These are phyloP conservation scores for Dicerorhinus sumatrensis DNA, from an alignment of 2,113 vertebrate genomes.

Conservation along the genomic window DNA sequence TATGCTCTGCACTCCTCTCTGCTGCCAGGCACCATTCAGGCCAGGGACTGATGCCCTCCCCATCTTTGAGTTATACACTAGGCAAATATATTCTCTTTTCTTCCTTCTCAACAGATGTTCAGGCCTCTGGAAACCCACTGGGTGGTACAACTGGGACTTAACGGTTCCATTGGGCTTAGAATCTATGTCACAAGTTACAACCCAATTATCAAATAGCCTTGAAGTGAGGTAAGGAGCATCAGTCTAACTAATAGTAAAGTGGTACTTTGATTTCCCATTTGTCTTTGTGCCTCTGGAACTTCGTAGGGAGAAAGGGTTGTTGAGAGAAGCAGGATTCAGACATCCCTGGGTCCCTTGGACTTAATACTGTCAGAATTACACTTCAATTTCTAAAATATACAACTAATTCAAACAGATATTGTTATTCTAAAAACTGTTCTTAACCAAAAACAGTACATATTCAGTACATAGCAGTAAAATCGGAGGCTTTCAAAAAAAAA, in stretches of 20 bases:
- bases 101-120: not conserved
- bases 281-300: not conserved
- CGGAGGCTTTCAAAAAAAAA: not conserved
- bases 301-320: not conserved
- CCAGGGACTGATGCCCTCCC: not conserved
- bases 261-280: not conserved
- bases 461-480: not conserved
- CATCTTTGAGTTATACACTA: not conserved
- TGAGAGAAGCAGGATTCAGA: not conserved
- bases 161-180: not conserved
- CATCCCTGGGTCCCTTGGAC: not conserved
- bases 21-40: too few relatives aligned
- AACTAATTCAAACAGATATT: not conserved
- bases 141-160: not conserved
- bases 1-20: rapidly evolving
- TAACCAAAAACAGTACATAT: not conserved
- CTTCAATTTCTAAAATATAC: not conserved
- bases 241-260: not conserved
- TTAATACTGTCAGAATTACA: not conserved
- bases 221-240: not conserved
- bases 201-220: not conserved
- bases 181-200: not conserved
- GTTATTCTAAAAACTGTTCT: not conserved
- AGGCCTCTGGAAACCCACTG: not conserved
- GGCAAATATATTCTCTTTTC: not conserved